Base-by-base conservation (phyloP, 2,113 vertebrate genomes). In the Polypterus bichir region DNA sequence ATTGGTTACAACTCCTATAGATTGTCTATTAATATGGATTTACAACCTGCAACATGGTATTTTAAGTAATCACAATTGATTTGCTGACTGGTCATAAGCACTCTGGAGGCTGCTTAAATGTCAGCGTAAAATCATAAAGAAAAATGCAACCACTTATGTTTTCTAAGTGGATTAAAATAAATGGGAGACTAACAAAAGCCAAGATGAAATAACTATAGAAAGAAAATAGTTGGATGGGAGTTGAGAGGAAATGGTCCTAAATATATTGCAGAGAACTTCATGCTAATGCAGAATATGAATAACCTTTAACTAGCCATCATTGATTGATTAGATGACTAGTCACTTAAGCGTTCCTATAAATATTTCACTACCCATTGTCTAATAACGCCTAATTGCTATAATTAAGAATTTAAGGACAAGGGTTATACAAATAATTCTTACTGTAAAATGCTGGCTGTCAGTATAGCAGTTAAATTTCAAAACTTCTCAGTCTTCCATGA, bases 301-400 rank as follows among this genome's bases (percentile, higher is more conserved):
- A 49, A 54, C 60, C 54, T 52, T 10, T 47, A 62, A 62, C 6
- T 66, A 49, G 48, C 62, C 46, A 62, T 59, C 48, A 54, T 49
- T 59, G 60, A 66, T 62, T 62, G 49, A 62, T 59, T 53, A 54
- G 45, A 62, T 45, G 57, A 59, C 47, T 56, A 54, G 60, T 66
- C 11, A 62, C 44, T 49, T 62, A 62, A 66, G 61, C 49, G 61
- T 59, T 63, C 10, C 46, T 47, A 59, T 59, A 49, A 59, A 59
- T 62, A 66, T 62, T 62, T 62, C 55, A 66, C 47, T 1, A 27
- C 51, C 60, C 46, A 59, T 62, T 62, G 65, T 59, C 49, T 59
- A 66, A 66, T 62, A 57, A 44, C 46, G 54, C 60, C 53, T 52
- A 62, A 66, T 66, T 52, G 47, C 54, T n/a, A 61, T 66, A 62